Conservation (phyloP, 2,797 vertebrate genomes). For the Holocentrus rufus region DNA sequence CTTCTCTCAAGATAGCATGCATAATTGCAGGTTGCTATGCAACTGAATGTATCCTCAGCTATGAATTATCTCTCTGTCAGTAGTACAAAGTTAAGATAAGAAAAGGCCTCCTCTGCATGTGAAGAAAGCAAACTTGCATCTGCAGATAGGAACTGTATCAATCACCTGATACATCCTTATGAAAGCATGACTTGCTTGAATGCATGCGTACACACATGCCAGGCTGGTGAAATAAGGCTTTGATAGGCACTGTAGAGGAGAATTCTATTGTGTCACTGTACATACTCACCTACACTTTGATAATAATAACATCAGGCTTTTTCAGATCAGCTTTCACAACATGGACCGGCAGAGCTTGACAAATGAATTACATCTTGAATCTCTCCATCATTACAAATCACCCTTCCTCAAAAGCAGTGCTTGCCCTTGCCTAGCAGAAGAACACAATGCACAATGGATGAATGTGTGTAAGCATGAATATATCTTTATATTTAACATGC, state of each 20-base stretch:
- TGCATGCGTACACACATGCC: constrained; percentile 2
- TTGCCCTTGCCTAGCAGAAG: not conserved
- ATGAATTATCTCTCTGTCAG: constrained; percentile 74
- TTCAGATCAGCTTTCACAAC: not conserved
- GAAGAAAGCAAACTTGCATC: constrained; percentile 61
- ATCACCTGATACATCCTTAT: constrained; percentile 29
- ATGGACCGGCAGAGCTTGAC: not conserved
- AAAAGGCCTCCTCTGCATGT: constrained; percentile 72
- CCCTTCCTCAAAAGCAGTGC: not conserved
- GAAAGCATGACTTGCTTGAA: constrained; percentile 31
- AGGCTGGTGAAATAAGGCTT: constrained; percentile 13
- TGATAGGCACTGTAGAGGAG: not conserved
- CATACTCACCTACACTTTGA: constrained; percentile 8
- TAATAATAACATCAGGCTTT: constrained; percentile 14
- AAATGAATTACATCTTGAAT: not conserved
- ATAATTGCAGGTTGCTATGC: constrained; percentile 82
- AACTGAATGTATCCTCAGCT: constrained; percentile 73
- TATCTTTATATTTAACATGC: not conserved
- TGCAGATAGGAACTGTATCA: constrained; percentile 49
- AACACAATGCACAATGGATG: not conserved
- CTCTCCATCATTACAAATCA: not conserved
- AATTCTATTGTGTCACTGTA: not conserved
- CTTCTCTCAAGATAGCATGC: constrained; percentile 66
- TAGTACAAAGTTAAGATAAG: constrained; percentile 72
- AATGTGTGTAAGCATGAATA: not conserved